phyloP scores from a whole-genome alignment of 2,888 invertebrate genomes.

The Pedicia rivosa region DNA sequence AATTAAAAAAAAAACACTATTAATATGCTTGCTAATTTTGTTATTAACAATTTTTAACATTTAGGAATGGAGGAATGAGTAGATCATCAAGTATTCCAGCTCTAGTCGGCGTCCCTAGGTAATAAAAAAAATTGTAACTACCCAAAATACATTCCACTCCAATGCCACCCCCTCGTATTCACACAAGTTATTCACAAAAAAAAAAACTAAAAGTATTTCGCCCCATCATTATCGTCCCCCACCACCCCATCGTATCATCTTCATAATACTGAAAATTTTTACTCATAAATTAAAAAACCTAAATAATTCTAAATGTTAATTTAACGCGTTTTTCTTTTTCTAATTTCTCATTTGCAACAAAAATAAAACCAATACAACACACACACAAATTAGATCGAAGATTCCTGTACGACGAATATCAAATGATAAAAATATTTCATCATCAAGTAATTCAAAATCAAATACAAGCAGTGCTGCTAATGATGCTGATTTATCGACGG shows the following conservation, averaged over 20 bases:
- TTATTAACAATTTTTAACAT: slow-evolving; percentile 20
- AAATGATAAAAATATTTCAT: slow-evolving; percentile 26
- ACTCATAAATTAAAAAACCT: background rate
- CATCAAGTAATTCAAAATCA: slow-evolving; percentile 24
- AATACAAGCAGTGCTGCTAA: slow-evolving; percentile 20
- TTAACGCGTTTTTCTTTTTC: no score
- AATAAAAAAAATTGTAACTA: slow-evolving; percentile 15
- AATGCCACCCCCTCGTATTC: no score
- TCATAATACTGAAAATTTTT: background rate
- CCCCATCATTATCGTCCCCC: background rate
- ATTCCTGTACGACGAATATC: slow-evolving; percentile 30
- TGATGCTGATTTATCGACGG: slow-evolving; percentile 13
- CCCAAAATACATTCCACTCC: no score
- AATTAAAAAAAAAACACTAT: slow-evolving; percentile 4
- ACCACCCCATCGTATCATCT: background rate
- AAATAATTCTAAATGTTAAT: no score
- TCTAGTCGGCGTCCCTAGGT: slow-evolving; percentile 32
- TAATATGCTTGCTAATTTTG: slow-evolving; percentile 12
- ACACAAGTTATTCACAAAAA: no score
- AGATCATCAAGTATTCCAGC: slow-evolving; percentile 84
- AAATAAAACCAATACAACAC: no score
- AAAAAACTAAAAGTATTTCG: background rate
- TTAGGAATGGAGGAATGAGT: slow-evolving; percentile 50
- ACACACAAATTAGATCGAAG: slow-evolving; percentile 18
- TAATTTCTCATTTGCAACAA: background rate